Evolutionary conservation across 2,888 invertebrate species (phyloP), one percentile per base, ranked within the genome.

Genomic region (Liodrosophila aerea): DNA sequence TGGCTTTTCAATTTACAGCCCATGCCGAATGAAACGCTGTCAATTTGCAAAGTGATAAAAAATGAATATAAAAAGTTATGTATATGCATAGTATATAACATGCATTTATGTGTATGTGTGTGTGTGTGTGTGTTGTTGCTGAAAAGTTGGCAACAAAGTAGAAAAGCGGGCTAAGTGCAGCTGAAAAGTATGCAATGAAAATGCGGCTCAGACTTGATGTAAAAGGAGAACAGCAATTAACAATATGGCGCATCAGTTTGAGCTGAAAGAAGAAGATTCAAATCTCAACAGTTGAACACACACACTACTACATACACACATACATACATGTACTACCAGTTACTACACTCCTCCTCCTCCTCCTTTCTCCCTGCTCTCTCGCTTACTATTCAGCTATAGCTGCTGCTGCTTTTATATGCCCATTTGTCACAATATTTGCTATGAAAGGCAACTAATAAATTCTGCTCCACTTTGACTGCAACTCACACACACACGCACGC

Each of bases 341-440:
- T n/a, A 43, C 11, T 16, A 12, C 12, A 1, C 15, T 8, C 40
- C 5, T 11, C 7, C 30, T 11, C n/a, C 22, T 11, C 16, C 18
- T 15, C 36, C 31, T 5, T 8, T 47, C 18, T 13, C 27, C 16
- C 27, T 1, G 9, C 7, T 4, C 27, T 15, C 37, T 7, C 18
- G 8, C 15, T n/a, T 27, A 18, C 8, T 41, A 27, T 16, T 27
- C 15, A 54, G 46, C 4, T 2, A 46, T 34, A 47, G 45, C 61
- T 67, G 52, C 67, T 63, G 45, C 61, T 67, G 52, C 67, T 63
- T 67, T 77, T 63, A 61, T 77, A 70, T 71, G 58, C 65, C 73
- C 61, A 78, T 83, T 77, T 77, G 83, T 76, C 83, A 65, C 76
- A 78, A 80, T 80, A 80, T 83, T 83, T 75, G 73, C 76, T 58